Percentiles rank a stretch among this genome's conserved stretches.
Conservation (phyloP, 2,888 invertebrate genomes). For the Perdita meconis region DNA sequence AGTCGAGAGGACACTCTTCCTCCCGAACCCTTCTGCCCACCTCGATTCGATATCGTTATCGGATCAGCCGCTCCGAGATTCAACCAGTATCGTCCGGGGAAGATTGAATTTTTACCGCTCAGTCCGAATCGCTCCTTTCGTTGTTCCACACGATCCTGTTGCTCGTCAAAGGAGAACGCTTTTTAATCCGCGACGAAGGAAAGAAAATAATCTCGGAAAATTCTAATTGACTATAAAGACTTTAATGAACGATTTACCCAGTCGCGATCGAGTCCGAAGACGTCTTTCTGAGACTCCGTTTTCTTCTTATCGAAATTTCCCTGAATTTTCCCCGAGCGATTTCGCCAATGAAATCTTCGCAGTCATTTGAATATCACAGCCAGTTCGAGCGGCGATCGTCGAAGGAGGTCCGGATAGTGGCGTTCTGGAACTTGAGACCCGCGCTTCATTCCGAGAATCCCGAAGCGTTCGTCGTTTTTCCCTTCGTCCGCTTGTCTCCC, state of each 20-base stretch:
- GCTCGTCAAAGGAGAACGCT: background rate
- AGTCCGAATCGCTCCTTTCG: background rate
- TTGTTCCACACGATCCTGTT: background rate
- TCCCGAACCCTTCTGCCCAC: conserved; percentile 22
- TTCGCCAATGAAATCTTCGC: background rate
- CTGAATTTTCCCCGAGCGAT: background rate
- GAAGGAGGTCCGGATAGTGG: background rate
- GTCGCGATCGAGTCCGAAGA: background rate
- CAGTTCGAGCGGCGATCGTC: background rate
- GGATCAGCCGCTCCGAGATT: conserved; percentile 28
- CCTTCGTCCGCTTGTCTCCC: background rate
- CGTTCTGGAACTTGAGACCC: too few relatives aligned
- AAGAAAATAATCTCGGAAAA: background rate
- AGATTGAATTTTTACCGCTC: conserved; percentile 17
- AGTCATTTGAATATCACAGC: background rate
- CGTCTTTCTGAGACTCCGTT: background rate
- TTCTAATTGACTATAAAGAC: conserved; percentile 16
- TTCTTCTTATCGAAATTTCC: background rate
- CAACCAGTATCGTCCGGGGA: conserved; percentile 7
- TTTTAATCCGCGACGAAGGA: conserved; percentile 12
- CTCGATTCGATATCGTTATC: conserved; percentile 27
- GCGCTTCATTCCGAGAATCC: too few relatives aligned
- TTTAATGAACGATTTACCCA: background rate
- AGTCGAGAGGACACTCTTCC: background rate
- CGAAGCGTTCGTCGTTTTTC: too few relatives aligned